Percentiles rank a stretch among this genome's conserved stretches.
These are phyloP conservation scores for Myotis planiceps DNA, from an alignment of 2,797 vertebrate genomes.

Conservation along the genomic window DNA sequence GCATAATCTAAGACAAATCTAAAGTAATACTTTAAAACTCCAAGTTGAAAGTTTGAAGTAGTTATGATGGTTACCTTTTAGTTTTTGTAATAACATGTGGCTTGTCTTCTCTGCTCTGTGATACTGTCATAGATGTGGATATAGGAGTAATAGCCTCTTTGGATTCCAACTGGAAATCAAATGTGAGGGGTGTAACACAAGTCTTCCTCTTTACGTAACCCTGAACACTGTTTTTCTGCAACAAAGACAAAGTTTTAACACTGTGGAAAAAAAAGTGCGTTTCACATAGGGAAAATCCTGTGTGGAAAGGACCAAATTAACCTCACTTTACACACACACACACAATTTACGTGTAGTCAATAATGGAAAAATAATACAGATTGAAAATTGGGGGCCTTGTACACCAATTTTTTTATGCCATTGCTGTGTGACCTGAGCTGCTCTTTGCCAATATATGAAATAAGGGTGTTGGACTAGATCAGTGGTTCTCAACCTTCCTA, in stretches of 20 bases:
- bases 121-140: background rate
- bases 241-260: slow-evolving; percentile 42
- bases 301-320: slow-evolving; percentile 12
- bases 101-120: slow-evolving; percentile 7
- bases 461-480: background rate
- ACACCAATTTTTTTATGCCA: background rate
- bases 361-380: background rate
- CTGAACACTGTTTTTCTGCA: slow-evolving; percentile 44
- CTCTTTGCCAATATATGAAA: background rate
- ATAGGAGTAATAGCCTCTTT: background rate
- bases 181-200: slow-evolving; percentile 33
- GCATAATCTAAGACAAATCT: background rate
- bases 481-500: too few species aligned
- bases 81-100: background rate
- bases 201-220: background rate
- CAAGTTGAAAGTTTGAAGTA: background rate
- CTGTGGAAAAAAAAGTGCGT: background rate
- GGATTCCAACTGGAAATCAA: slow-evolving; percentile 56
- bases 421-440: background rate
- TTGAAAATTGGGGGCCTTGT: background rate
- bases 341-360: background rate
- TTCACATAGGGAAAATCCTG: background rate
- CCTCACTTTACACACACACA: background rate
- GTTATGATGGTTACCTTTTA: slow-evolving; percentile 57
- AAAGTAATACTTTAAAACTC: background rate